Evolutionary conservation across 1,140 invertebrate genomes (phyloP), one percentile per base, ranked within the genome.

Genomic region (Teleogryllus occipitalis): DNA sequence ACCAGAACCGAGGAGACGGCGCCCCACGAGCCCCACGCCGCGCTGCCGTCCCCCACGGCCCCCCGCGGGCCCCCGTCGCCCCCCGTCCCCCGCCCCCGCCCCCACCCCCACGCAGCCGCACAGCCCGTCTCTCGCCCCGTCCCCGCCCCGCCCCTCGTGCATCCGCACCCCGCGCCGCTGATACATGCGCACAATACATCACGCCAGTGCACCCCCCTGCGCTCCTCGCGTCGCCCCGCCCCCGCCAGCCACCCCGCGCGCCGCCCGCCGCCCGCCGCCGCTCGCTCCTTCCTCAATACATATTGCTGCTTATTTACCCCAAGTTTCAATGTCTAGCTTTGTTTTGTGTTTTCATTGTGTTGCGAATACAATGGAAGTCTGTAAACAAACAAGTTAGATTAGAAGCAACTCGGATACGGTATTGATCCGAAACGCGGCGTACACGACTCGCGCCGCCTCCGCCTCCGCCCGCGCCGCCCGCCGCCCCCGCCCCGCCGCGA

Each of bases 381-480:
- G 76, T 77, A 77, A 77, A 77, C 76, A 77, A 76, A 77, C 76
- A 77, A 77, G 76, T 77, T 77, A 77, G 76, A 77, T 77, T 77
- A 77, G 76, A 49, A 77, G 46, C 76, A 77, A 77, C 76, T 77
- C 48, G 76, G 76, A 77, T 77, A 77, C 47, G 39, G 76, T 77
- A 77, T 77, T 77, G 76, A 77, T 48, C 46, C 76, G n/a, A 77
- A 77, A 77, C 48, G 21, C 76, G 18, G 76, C 76, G 76, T 77
- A 48, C 76, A 48, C 27, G 27, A 8, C 72, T 14, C 3, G 15
- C 74, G 73, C 18, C 54, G 18, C 54, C 54, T 10, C 10, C 54
- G 54, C 54, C 54, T 7, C 0, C 54, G 10, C 18, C 54, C 10
- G 18, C 54, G 18, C 54, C 54, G 2, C 54, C 54, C 54, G 54